These are phyloP conservation scores for Numenius phaeopus DNA, from an alignment of 2,797 vertebrate species.

Conservation along the genomic window DNA sequence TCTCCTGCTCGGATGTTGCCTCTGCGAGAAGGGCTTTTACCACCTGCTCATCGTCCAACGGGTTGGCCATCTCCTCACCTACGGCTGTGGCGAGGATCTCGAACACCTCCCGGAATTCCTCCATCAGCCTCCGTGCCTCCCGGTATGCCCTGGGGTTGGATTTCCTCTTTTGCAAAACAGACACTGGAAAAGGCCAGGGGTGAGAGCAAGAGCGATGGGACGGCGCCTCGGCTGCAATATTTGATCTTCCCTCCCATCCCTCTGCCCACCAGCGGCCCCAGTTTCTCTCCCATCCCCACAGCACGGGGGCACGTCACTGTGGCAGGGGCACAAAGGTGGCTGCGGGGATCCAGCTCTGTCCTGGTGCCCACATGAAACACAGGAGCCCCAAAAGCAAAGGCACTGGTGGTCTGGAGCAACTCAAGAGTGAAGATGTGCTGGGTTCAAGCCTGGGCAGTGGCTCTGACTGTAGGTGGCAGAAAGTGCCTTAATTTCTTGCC, in stretches of 20 bases:
- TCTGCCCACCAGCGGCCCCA: not conserved
- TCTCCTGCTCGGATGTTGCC: not conserved
- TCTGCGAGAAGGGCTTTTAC: not conserved
- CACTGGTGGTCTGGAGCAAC: not conserved
- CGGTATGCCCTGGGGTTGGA: constrained; percentile 34
- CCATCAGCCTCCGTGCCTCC: constrained; percentile 66
- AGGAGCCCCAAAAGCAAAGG: not conserved
- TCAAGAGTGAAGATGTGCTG: not conserved
- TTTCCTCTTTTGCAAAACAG: constrained; percentile 7
- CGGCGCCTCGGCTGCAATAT: not conserved
- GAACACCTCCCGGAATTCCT: constrained; percentile 64
- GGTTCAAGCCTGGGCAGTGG: not conserved
- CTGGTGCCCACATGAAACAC: fast-evolving
- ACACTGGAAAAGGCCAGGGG: not conserved
- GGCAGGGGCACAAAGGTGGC: not conserved
- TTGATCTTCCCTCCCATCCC: not conserved
- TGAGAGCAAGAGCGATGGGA: not conserved
- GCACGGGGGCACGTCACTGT: fast-evolving
- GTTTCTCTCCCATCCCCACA: too few relatives aligned
- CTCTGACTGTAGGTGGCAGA: not conserved
- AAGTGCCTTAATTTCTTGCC: not conserved
- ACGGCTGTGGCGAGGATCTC: not conserved
- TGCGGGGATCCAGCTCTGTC: not conserved
- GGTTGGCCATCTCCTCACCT: not conserved
- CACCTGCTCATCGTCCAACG: fast-evolving